Conservation (phyloP, 2,113 vertebrate species). For the Redunca redunca region DNA sequence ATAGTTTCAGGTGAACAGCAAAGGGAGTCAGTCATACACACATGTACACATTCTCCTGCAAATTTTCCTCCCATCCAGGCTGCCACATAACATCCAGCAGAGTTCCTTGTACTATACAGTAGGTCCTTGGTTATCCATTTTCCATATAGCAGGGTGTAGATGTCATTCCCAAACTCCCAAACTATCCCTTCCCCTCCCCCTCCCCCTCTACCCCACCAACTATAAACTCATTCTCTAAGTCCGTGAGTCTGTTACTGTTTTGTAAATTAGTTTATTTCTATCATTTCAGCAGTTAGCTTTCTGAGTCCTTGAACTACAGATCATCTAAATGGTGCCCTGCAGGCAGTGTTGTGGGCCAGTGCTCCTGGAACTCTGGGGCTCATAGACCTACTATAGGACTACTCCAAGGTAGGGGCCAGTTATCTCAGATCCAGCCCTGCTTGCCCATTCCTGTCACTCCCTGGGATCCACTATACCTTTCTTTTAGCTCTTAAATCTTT, state of each 20-base stretch:
- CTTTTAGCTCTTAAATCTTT: not conserved
- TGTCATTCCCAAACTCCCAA: not conserved
- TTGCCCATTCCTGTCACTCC: not conserved
- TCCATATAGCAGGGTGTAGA: not conserved
- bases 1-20: not conserved
- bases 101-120: not conserved
- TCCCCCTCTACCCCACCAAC: not conserved
- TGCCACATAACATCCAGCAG: not conserved
- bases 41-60: not conserved
- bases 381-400: no score
- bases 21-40: not conserved
- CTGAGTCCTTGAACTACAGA: not conserved
- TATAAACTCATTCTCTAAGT: not conserved
- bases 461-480: not conserved
- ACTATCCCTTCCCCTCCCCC: not conserved
- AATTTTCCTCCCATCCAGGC: not conserved
- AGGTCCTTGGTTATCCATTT: not conserved
- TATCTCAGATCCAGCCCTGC: not conserved
- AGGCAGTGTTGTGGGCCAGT: not conserved
- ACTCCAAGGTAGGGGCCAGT: not conserved
- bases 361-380: not conserved
- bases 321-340: not conserved
- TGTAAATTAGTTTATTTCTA: not conserved
- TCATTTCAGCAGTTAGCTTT: not conserved
- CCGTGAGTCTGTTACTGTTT: not conserved